phyloP scores from a whole-genome alignment of 2,797 vertebrate species.

The Nannoperca australis region DNA sequence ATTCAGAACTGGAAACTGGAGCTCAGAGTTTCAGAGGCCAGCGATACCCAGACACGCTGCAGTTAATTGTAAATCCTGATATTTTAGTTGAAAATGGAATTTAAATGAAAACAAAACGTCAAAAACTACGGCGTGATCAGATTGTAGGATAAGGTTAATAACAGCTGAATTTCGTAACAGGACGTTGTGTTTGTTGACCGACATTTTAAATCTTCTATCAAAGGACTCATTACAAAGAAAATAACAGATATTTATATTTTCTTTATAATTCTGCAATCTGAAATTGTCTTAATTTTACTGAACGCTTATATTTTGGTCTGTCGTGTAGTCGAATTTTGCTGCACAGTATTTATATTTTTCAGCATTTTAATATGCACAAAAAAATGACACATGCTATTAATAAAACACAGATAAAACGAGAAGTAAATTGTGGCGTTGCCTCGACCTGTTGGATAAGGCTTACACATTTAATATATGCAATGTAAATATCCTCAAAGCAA shows the following conservation, averaged over 20 bases:
- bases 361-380: not conserved
- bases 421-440: not conserved
- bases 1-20: constrained; percentile 16
- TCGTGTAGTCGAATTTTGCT: constrained; percentile 5
- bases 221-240: constrained; percentile 8
- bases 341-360: constrained; percentile 6
- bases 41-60: constrained; percentile 4
- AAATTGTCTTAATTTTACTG: constrained; percentile 26
- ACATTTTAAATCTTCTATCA: constrained; percentile 34
- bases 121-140: not conserved
- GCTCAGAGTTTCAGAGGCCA: constrained; percentile 30
- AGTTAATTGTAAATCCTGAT: not conserved
- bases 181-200: constrained; percentile 49
- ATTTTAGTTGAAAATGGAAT: not conserved
- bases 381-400: not conserved
- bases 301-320: not conserved
- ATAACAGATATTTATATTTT: constrained; percentile 9
- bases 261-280: constrained; percentile 2
- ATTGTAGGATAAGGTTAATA: constrained; percentile 1
- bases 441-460: constrained; percentile 21
- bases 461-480: constrained; percentile 9
- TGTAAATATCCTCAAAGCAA: constrained; percentile 25
- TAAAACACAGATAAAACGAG: not conserved
- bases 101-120: not conserved
- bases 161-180: constrained; percentile 29